Evolutionary conservation across 1,140 invertebrate genomes (phyloP), one percentile per base, ranked within the genome.

Genomic region (Orchestia grillus): DNA sequence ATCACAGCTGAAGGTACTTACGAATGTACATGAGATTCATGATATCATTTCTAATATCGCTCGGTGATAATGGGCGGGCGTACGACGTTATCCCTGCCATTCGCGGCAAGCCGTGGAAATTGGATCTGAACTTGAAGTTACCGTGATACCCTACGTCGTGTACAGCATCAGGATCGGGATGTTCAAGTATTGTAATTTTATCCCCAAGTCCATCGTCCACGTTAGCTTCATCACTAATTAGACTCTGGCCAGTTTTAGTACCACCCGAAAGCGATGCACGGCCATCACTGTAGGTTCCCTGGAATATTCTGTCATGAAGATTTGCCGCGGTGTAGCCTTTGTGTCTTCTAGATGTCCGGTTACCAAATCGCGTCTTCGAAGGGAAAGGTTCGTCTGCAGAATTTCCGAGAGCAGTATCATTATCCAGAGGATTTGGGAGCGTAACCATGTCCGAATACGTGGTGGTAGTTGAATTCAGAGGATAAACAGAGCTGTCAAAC

Each of bases 1-100:
- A 8, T 8, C 47, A 53, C 47, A 53, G 6, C 47, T 42, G n/a
- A 42, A 90, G 36, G 11, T 44, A 96, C 87, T 90, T 44, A 96
- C 96, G 44, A 4, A 96, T 96, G 57, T 96, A 96, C 96, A 90
- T 96, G 45, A 96, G 87, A 16, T 47, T 6, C 96, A 90, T 91
- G n/a, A 96, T 96, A 36, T 96, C 96, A 0, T 43, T 28, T 91
- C 77, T 8, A 42, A 96, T 57, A 90, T 96, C 96, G 6, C 45
- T 87, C 0, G 44, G 62, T 0, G 77, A 11, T 16, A 90, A 44
- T 0, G 42, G 23, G 36, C 36, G 42, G 11, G 42, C 88, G 28
- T 90, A 90, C 43, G 88, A 42, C 0, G 3, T 90, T 28, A 42
- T 15, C 41, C 88, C 15, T 42, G n/a, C 4, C 43, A 42, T 4